Conservation (phyloP, 1,140 invertebrate species). For the Scaptodrosophila lebanonensis region DNA sequence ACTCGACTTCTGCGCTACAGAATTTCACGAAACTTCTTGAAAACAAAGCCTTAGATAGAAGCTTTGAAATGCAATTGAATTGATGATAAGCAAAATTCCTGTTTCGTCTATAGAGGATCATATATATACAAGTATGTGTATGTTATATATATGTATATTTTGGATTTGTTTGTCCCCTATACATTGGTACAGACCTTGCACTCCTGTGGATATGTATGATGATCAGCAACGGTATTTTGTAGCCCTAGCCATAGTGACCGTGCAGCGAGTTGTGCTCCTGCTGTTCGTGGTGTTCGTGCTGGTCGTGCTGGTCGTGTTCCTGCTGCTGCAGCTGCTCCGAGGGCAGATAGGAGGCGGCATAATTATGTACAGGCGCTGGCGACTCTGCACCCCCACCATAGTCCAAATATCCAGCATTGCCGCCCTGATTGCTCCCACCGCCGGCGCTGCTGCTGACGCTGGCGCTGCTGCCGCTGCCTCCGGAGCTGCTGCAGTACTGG, state of each 20-base stretch:
- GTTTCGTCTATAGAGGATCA: no score
- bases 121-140: no score
- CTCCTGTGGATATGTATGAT: no score
- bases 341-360: not conserved
- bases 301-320: not conserved
- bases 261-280: conserved; percentile 16
- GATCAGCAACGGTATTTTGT: no score
- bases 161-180: no score
- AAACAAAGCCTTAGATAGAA: no score
- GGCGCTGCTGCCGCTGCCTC: conserved; percentile 24
- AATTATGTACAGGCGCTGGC: not conserved
- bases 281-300: not conserved
- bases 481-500: conserved; percentile 64
- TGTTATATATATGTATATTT: no score
- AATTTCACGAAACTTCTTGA: no score
- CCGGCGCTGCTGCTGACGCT: not conserved
- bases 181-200: no score
- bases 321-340: not conserved
- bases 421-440: conserved; percentile 21
- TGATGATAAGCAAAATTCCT: no score
- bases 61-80: no score
- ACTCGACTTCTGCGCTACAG: no score
- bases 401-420: not conserved
- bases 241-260: conserved; percentile 21
- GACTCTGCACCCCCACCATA: not conserved